Base-by-base conservation (phyloP, 1,140 invertebrate species). In the Saccostrea echinata region DNA sequence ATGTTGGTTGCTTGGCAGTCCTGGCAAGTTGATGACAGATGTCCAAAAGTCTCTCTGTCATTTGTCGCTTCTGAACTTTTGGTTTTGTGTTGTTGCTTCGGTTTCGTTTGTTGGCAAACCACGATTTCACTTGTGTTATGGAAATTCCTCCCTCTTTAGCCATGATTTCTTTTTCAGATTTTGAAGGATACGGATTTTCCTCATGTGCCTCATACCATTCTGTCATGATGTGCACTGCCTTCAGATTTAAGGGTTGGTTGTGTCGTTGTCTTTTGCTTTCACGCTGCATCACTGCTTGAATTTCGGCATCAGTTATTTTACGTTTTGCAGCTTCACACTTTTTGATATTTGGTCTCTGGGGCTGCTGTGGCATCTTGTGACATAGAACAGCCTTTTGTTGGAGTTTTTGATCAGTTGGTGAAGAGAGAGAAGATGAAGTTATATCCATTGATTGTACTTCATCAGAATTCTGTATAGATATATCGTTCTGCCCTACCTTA, bases 31-130 rank as follows among this genome's bases (percentile, higher is more conserved):
- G 89, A 61, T 92, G 90, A 91, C 92, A 94, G 51, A 94, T 90
- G 55, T 93, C 90, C 85, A 92, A 76, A 30, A 94, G 89, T 64
- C 91, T 90, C 76, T 93, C 91, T 71, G 92, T 91, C 92, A 93
- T 93, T 64, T 93, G 90, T 12, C 91, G 89, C 88, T 93, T 94
- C 88, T 93, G 91, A 13, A 93, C 91, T 88, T 94, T 94, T 24
- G 94, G 94, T 30, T 92, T 91, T 8, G 94, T 94, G 89, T 94
- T 94, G 86, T 94, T 91, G 83, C 91, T 93, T 33, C 94, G 91
- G 86, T 94, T 94, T 55, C 94, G 90, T 88, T 94, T 94, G 88
- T 94, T 94, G 4, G 93, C 92, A 87, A 94, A 94, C 94, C 94
- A 94, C 3, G 93, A 94, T 87, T 94, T 94, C 18, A 94, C 94